These are phyloP conservation scores for Thyatira batis DNA, from an alignment of 2,888 invertebrate genomes.

Conservation along the genomic window DNA sequence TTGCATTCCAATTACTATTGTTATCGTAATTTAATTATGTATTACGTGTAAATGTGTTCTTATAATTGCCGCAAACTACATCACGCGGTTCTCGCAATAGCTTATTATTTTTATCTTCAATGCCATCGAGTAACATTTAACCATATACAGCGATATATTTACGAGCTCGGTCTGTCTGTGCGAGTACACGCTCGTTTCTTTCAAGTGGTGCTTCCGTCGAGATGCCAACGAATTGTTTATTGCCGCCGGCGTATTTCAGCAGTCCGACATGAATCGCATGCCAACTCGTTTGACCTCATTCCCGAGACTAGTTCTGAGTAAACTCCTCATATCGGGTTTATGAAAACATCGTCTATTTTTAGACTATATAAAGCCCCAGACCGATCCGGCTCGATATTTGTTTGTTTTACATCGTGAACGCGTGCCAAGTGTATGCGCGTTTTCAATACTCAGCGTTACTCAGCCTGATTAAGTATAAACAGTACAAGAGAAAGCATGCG, in stretches of 20 bases:
- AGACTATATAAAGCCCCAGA: constrained; percentile 61
- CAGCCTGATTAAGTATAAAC: constrained; percentile 57
- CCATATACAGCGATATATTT: background rate
- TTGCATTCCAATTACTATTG: constrained; percentile 47
- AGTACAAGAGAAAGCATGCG: constrained; percentile 41
- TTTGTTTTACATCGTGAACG: constrained; percentile 65
- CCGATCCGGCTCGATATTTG: constrained; percentile 69
- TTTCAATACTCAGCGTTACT: constrained; percentile 52
- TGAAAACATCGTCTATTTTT: constrained; percentile 76
- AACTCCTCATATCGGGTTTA: constrained; percentile 74
- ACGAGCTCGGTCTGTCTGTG: background rate
- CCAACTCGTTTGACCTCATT: constrained; percentile 79
- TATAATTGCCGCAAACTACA: background rate
- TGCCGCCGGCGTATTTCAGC: constrained; percentile 58
- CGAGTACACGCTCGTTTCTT: constrained; percentile 9
- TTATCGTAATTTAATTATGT: constrained; percentile 28
- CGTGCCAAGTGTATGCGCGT: constrained; percentile 69
- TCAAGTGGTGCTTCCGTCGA: constrained; percentile 37
- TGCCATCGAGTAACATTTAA: background rate
- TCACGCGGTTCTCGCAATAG: background rate
- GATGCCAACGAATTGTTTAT: constrained; percentile 61
- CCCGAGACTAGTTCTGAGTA: constrained; percentile 72
- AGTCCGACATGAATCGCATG: constrained; percentile 59
- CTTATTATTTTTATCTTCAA: background rate
- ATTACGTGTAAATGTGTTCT: background rate